Percentiles rank a stretch among this genome's conserved stretches.
These are phyloP conservation scores for Taenioides sp. DNA, from an alignment of 2,797 vertebrate species.

Conservation along the genomic window DNA sequence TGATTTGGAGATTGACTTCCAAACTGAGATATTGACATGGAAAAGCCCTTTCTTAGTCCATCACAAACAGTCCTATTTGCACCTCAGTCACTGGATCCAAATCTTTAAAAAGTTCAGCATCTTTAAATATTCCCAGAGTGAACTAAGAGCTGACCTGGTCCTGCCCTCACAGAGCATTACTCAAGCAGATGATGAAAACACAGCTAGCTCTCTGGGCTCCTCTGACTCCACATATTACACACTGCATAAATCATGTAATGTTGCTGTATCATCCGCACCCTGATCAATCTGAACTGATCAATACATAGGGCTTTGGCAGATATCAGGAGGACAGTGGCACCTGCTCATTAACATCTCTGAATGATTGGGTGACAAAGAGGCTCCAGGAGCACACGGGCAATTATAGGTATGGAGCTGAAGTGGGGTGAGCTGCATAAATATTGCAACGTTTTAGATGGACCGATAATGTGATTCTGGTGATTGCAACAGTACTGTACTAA, in stretches of 20 bases:
- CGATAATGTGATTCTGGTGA: constrained; percentile 49
- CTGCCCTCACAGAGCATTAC: constrained; percentile 43
- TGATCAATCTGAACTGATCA: constrained; percentile 76
- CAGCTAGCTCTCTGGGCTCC: constrained; percentile 43
- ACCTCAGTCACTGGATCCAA: background rate
- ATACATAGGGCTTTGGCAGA: constrained; percentile 76
- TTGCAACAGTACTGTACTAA: constrained; percentile 33
- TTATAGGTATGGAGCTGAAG: constrained; percentile 39
- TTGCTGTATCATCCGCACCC: constrained; percentile 77
- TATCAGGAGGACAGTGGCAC: constrained; percentile 64
- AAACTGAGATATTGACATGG: background rate
- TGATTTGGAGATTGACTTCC: background rate
- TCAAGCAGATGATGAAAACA: constrained; percentile 63
- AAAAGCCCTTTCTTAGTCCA: background rate
- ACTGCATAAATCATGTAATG: constrained; percentile 78
- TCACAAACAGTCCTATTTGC: background rate
- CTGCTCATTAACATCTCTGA: constrained; percentile 75
- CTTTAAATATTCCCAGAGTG: constrained; percentile 33
- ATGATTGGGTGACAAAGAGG: constrained; percentile 61
- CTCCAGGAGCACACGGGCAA: constrained; percentile 20
- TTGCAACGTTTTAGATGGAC: constrained; percentile 43
- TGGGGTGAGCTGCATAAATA: constrained; percentile 56
- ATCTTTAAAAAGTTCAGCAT: background rate
- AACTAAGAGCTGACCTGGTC: constrained; percentile 32
- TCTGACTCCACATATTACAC: constrained; percentile 71